phyloP scores from a whole-genome alignment of 2,888 invertebrate genomes.

The Pseudolycoriella hygida region DNA sequence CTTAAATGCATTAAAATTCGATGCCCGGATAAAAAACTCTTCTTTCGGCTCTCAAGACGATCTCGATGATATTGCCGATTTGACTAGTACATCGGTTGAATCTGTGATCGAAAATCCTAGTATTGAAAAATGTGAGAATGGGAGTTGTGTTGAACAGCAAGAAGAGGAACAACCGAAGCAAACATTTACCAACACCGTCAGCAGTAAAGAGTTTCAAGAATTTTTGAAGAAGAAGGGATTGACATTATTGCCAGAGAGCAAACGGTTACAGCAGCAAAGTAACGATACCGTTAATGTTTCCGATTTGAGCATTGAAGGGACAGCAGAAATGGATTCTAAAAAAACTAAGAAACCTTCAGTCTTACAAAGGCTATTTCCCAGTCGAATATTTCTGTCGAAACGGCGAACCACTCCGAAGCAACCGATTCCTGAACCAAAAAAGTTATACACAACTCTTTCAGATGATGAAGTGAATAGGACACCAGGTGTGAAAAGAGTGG shows the following conservation, averaged over 20 bases:
- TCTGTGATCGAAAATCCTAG: constrained; percentile 7
- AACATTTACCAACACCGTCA: constrained; percentile 24
- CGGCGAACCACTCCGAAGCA: constrained; percentile 25
- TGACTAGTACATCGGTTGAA: constrained; percentile 13
- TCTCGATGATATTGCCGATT: constrained; percentile 25
- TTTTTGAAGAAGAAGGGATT: constrained; percentile 25
- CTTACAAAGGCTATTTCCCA: constrained; percentile 22
- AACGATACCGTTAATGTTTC: constrained; percentile 7
- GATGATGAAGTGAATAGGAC: constrained; percentile 9
- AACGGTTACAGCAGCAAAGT: not conserved
- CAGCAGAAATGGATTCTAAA: constrained; percentile 5
- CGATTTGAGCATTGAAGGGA: constrained; percentile 10
- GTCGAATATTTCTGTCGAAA: constrained; percentile 23
- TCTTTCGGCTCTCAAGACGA: constrained; percentile 26
- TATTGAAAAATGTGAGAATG: constrained; percentile 1
- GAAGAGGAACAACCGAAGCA: constrained; percentile 4
- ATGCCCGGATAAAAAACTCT: constrained; percentile 24
- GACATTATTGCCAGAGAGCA: constrained; percentile 15
- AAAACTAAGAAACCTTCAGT: constrained; percentile 22
- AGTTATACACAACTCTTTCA: constrained; percentile 9
- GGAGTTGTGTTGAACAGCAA: not conserved
- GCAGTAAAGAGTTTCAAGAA: constrained; percentile 26
- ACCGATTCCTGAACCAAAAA: not conserved
- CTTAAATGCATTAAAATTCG: constrained; percentile 28
- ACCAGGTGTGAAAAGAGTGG: constrained; percentile 18